Evolutionary conservation across 2,797 vertebrate genomes (phyloP).

Genomic region (Lithobates pipiens): DNA sequence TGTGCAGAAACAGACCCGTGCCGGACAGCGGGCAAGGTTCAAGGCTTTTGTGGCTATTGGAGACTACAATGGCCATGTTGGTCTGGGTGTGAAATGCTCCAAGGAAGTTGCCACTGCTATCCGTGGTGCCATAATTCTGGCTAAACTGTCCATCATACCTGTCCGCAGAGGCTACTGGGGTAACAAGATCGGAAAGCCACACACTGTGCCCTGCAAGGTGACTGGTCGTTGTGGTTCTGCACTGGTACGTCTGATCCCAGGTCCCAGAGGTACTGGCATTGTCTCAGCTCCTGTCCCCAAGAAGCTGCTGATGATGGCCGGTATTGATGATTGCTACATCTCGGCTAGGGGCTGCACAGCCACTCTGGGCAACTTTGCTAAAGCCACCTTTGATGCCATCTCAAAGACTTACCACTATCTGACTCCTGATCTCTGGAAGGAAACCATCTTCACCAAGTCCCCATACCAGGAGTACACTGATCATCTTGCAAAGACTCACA

Average conservation of each 20-base stretch:
- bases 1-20: conserved; percentile 97
- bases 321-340: conserved; percentile 97
- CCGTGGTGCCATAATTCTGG: conserved; percentile 95
- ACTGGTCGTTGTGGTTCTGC: conserved; percentile 96
- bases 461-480: conserved; percentile 99
- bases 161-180: conserved; percentile 97
- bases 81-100: conserved; percentile 96
- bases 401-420: conserved; percentile 99
- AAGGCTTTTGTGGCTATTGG: conserved; percentile 98
- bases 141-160: conserved; percentile 94
- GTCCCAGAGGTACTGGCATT: conserved; percentile 94
- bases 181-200: conserved; percentile 98
- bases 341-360: conserved; percentile 96
- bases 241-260: conserved; percentile 95
- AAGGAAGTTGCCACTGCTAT: conserved; percentile 98
- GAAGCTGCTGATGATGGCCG: conserved; percentile 97
- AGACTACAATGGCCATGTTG: conserved; percentile 96
- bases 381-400: conserved; percentile 98
- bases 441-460: conserved; percentile 98
- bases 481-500: conserved; percentile 92
- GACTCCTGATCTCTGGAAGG: conserved; percentile 98
- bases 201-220: conserved; percentile 97
- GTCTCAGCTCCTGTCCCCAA: conserved; percentile 95
- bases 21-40: conserved; percentile 96
- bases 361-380: conserved; percentile 97